Percentiles rank a stretch among this genome's conserved stretches.
Evolutionary conservation across 2,797 vertebrate species (phyloP).

Genomic region (Lepilemur septentrionalis): DNA sequence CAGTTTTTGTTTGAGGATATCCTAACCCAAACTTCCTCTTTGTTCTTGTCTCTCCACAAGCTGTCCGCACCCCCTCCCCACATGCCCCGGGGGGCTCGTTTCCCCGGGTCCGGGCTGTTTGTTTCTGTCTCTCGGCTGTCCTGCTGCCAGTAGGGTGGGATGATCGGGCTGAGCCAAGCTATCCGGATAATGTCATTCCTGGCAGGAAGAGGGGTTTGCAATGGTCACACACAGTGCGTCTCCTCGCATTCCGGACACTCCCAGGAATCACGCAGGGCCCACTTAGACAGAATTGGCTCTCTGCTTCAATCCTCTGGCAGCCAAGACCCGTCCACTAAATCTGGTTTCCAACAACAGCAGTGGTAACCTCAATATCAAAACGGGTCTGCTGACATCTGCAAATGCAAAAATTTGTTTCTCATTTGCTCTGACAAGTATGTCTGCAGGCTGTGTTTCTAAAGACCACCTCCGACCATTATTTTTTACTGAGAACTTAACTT

Average conservation of each 20-base stretch:
- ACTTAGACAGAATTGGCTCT: background rate
- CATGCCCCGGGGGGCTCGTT: background rate
- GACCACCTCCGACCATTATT: background rate
- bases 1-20: background rate
- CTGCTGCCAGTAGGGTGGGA: slow-evolving; percentile 55
- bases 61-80: background rate
- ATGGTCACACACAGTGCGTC: background rate
- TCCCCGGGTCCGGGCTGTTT: background rate
- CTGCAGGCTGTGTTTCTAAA: slow-evolving; percentile 17
- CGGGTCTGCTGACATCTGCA: background rate
- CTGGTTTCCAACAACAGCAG: slow-evolving; percentile 53
- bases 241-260: slow-evolving; percentile 60
- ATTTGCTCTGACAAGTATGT: slow-evolving; percentile 52
- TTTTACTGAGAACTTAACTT: slow-evolving; percentile 43
- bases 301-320: slow-evolving; percentile 25
- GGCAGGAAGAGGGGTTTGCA: slow-evolving; percentile 59
- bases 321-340: slow-evolving; percentile 41
- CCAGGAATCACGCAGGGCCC: slow-evolving; percentile 30
- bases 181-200: slow-evolving; percentile 64
- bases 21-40: background rate
- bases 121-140: slow-evolving; percentile 51
- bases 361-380: slow-evolving; percentile 41
- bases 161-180: slow-evolving; percentile 43
- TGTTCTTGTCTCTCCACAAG: background rate
- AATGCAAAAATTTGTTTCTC: slow-evolving; percentile 32